Base-by-base conservation (phyloP, 2,113 vertebrate genomes). In the Cairina moschata region DNA sequence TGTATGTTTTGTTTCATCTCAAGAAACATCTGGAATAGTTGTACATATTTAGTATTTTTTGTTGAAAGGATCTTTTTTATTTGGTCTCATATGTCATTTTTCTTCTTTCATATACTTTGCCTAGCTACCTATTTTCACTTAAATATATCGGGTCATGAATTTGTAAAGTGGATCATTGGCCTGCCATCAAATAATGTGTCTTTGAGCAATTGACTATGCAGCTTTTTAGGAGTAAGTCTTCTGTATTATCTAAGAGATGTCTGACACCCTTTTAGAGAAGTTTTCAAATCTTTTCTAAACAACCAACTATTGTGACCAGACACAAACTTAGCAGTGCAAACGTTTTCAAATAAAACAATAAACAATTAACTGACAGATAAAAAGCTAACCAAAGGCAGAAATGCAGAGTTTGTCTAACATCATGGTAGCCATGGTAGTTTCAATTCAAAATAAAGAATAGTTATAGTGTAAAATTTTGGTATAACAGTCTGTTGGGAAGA, bases 1-100 rank as follows among this genome's bases (percentile, higher is more conserved):
- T 94, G 69, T 66, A 93, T 96, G 80, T 94, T 95, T 97, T 96
- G 92, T 97, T 98, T 97, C 94, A 97, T 97, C 95, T 96, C 20
- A 66, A 92, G 94, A 77, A 96, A 93, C 88, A 97, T 97, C 97
- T 97, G 97, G 94, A 97, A 96, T 86, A 97, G 81, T 80, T 83
- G 79, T 95, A 82, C 54, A n/a, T 86, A 84, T 94, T 89, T 86
- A 82, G 90, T 93, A 82, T 18, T 20, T 84, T 97, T 97, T 85
- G 59, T 90, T 95, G 95, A 96, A 94, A 97, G 80, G 52, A 85
- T 95, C 63, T 91, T 93, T 93, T 95, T 86, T 44, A 92, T 97
- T 93, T 90, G 89, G 80, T 95, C 86, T 97, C 76, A 14, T 63
- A 83, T 95, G 83, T 83, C 65, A 93, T 97, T 95, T 95, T 95